A percentile compares a stretch with the other conserved stretches of the same genome.
phyloP scores from a whole-genome alignment of 2,113 vertebrate species.

The Campylomormyrus numenius region DNA sequence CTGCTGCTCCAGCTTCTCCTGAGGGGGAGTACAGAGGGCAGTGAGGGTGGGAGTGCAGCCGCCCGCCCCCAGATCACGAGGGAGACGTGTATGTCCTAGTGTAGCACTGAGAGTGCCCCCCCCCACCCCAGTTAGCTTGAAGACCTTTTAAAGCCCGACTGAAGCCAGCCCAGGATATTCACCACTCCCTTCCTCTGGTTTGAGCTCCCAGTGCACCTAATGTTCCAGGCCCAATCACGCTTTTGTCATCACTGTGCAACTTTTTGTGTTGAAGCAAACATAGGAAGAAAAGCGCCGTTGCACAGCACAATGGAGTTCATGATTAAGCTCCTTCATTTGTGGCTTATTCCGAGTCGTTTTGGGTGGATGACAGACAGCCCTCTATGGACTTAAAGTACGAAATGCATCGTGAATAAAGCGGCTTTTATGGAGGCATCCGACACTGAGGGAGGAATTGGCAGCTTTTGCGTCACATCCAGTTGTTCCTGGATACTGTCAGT shows the following conservation, averaged over 20 bases:
- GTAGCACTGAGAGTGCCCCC: neutral
- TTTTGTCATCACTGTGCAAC: neutral
- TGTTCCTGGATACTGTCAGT: neutral
- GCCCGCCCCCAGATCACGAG: neutral
- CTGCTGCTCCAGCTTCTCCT: constrained; percentile 97
- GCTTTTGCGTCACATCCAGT: neutral
- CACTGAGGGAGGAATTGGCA: too few relatives aligned
- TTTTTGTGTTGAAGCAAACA: too few relatives aligned
- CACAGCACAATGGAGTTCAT: neutral
- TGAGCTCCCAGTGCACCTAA: neutral
- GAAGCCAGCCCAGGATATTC: neutral
- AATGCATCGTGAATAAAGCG: too few relatives aligned
- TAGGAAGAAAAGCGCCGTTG: too few relatives aligned
- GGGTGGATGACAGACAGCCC: neutral
- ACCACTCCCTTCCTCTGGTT: neutral
- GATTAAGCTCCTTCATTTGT: neutral
- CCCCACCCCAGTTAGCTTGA: too few relatives aligned
- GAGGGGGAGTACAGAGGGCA: constrained; percentile 15
- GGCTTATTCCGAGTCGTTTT: neutral
- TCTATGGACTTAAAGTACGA: too few relatives aligned
- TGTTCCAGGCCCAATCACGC: neutral
- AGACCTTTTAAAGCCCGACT: neutral
- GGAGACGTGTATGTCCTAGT: neutral
- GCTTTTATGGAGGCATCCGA: too few relatives aligned
- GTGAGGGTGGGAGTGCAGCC: neutral